Base-by-base conservation (phyloP, 1,140 invertebrate species). In the Bactericera cockerelli region DNA sequence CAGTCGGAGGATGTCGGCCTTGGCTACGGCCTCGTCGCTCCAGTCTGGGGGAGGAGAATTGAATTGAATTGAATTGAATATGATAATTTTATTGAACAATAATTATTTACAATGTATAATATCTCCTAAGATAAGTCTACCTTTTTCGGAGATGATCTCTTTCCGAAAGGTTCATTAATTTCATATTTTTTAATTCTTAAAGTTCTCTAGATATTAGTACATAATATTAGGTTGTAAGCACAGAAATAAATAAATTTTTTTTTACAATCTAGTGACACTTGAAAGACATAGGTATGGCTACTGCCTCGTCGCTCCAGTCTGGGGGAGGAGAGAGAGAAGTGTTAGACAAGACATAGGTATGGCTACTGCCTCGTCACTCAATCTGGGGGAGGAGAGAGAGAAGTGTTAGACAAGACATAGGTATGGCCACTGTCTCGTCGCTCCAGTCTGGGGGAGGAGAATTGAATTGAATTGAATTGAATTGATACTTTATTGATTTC, bases 241-340 rank as follows among this genome's bases (percentile, higher is more conserved):
- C n/a, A n/a, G n/a, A n/a, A n/a, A n/a, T n/a, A 8, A 21, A 19
- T 26, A 16, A 56, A 0, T 28, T 60, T 59, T 36, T 59, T n/a
- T 58, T 59, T 22, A 58, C 14, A n/a, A 56, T 24, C 42, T 24
- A 55, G 55, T 21, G 38, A 59, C 58, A 53, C 42, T 28, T 38
- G 21, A 31, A n/a, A n/a, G n/a, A n/a, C n/a, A n/a, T n/a, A n/a
- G n/a, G n/a, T n/a, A n/a, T 89, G 58, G 90, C 86, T 61, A 97
- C 90, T 65, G 86, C 83, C 76, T 98, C 94, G 66, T 94, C 86
- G 67, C 82, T 79, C 95, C 95, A 98, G 77, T 98, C 94, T 92
- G 78, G 70, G 78, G 76, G 65, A 57, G 25, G 24, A 19, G 11
- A 10, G 53, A 19, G 10, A 22, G 10, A 55, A 11, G 19, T 19